A percentile compares a stretch with the other conserved stretches of the same genome.
phyloP scores from a whole-genome alignment of 1,140 invertebrate species.

The Eriocheir sinensis region DNA sequence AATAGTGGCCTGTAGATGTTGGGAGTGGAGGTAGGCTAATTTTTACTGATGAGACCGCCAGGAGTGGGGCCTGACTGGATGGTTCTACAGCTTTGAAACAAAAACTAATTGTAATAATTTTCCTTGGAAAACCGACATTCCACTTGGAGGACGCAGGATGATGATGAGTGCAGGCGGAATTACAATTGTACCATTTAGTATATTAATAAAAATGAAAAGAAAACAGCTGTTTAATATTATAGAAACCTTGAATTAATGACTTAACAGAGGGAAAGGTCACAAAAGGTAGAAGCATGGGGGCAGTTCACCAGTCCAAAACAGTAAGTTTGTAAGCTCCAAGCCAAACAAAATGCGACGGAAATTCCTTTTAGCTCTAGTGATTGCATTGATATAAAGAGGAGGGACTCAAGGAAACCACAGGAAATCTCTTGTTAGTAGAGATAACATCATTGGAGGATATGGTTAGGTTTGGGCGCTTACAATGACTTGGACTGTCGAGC shows the following conservation, averaged over 20 bases:
- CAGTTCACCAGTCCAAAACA: too few species aligned
- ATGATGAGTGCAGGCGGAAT: neutral
- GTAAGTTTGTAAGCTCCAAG: too few species aligned
- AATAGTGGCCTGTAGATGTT: neutral
- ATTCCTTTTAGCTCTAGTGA: too few species aligned
- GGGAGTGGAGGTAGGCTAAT: neutral
- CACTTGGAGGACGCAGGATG: neutral
- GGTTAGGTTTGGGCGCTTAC: neutral
- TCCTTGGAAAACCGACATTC: too few species aligned
- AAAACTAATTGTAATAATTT: too few species aligned
- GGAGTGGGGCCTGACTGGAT: neutral
- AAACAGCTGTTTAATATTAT: too few species aligned
- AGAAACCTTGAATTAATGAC: too few species aligned
- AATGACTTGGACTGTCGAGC: neutral
- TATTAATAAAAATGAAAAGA: neutral
- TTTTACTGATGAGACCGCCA: neutral
- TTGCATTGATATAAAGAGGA: too few species aligned
- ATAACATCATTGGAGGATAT: neutral
- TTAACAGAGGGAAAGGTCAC: too few species aligned
- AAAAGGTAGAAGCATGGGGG: too few species aligned
- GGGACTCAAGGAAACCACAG: too few species aligned
- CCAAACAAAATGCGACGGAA: too few species aligned
- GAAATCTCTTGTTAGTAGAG: neutral
- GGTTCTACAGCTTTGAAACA: neutral
- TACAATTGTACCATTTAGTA: slow-evolving; percentile 16